A percentile compares a stretch with the other conserved stretches of the same genome.
Conservation (phyloP, 2,113 vertebrate species). For the Syngnathus scovelli region DNA sequence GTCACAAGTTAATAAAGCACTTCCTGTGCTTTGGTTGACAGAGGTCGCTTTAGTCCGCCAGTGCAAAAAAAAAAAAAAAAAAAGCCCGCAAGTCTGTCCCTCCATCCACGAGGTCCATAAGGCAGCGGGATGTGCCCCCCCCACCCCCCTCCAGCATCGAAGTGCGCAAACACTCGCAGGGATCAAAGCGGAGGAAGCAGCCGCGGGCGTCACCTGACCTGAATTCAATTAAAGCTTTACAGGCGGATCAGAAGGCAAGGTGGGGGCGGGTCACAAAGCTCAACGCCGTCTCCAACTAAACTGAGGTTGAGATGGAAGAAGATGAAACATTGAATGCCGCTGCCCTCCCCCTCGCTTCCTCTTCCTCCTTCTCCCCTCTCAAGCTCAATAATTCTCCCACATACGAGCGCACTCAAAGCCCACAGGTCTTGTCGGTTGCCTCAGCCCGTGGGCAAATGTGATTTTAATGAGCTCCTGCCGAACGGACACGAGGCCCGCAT, state of each 20-base stretch:
- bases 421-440: constrained; percentile 55
- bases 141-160: constrained; percentile 29
- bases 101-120: constrained; percentile 29
- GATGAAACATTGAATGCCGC: constrained; percentile 25
- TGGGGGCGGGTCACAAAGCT: constrained; percentile 10
- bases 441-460: constrained; percentile 61
- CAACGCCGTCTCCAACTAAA: constrained; percentile 40
- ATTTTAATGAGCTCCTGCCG: constrained; percentile 61
- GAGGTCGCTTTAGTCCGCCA: neutral
- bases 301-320: constrained; percentile 20
- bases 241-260: constrained; percentile 52
- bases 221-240: constrained; percentile 73
- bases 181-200: constrained; percentile 64
- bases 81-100: constrained; percentile 15
- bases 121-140: constrained; percentile 32
- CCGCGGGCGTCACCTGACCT: constrained; percentile 68
- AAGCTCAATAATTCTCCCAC: constrained; percentile 6
- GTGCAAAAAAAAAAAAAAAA: constrained; percentile 10
- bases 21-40: constrained; percentile 7
- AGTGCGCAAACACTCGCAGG: constrained; percentile 52
- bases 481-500: constrained; percentile 58
- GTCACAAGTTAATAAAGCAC: constrained; percentile 1
- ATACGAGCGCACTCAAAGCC: constrained; percentile 18
- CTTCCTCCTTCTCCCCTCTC: neutral
- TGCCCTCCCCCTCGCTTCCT: constrained; percentile 28